Evolutionary conservation across 2,113 vertebrate species (phyloP), one percentile per base, ranked within the genome.

Genomic region (Aleadryas rufinucha): DNA sequence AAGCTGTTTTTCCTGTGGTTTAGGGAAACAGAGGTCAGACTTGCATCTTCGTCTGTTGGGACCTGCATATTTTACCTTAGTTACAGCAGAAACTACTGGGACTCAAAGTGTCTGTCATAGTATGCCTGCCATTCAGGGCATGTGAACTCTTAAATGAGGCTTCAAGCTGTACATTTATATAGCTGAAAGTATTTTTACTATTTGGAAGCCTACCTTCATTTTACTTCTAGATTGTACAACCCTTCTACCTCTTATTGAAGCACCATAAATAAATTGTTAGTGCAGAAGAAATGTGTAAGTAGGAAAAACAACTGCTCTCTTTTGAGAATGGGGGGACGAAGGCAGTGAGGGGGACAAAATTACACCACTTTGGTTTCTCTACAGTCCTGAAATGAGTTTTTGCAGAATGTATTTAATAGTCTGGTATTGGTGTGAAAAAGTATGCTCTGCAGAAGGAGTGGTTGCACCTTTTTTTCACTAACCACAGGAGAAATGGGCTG

Each of bases 271-370:
- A 52, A 42, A 21, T 53, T 69, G 13, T 12, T 42, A 45, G 20
- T 37, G 31, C 35, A 24, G 45, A 85, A 54, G 13, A 69, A 72
- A 12, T 41, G 6, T 16, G 3, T 57, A 18, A 11, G 19, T 59
- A 21, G 1, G 15, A 42, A 39, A 47, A 45, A 4, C 23, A 64
- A 7, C 27, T 35, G 24, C 14, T 47, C 18, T 70, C 35, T 66
- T 79, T n/a, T 56, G 42, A 41, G 41, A 76, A 33, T 23, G 28
- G 23, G 77, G 16, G n/a, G 14, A 41, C 35, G 68, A 54, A 42
- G 27, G 28, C 1, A 1, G 42, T 39, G 30, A 10, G 17, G 5
- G 3, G 6, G 4, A 26, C 5, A 5, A 35, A 45, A 15, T 59
- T 72, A 37, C 5, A 41, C 26, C 6, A 3, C 23, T 56, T 82